Percentiles rank a stretch among this genome's conserved stretches.
Conservation (phyloP, 2,888 invertebrate genomes). For the Steinernema hermaphroditum region DNA sequence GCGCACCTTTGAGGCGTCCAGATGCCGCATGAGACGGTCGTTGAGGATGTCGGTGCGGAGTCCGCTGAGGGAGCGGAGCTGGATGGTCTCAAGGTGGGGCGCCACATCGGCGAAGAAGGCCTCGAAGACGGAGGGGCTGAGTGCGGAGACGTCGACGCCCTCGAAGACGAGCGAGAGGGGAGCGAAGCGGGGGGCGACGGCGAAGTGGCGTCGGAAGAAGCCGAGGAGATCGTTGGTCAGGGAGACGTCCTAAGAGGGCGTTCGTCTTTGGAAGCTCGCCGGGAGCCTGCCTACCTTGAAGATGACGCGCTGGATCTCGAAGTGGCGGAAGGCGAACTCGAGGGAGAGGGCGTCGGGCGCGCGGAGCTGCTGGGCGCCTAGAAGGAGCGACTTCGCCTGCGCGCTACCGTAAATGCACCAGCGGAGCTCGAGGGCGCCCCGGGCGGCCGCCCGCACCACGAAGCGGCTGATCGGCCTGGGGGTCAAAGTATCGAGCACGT, state of each 20-base stretch:
- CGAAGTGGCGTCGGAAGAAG: constrained; percentile 17
- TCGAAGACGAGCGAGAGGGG: constrained; percentile 4
- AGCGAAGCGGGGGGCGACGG: background rate
- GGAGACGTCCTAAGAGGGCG: background rate
- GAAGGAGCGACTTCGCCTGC: background rate
- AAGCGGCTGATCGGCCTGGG: background rate
- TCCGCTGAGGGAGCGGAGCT: constrained; percentile 10
- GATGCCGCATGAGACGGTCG: background rate
- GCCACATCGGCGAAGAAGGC: background rate
- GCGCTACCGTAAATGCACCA: constrained; percentile 15
- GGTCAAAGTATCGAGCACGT: background rate
- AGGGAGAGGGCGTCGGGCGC: background rate
- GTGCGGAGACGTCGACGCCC: constrained; percentile 17
- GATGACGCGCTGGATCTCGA: constrained; percentile 15
- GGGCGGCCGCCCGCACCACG: background rate
- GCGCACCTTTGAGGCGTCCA: background rate
- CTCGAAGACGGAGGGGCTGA: background rate
- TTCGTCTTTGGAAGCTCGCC: background rate
- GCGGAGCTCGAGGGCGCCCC: constrained; percentile 20
- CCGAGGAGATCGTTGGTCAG: background rate
- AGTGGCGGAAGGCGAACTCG: constrained; percentile 10
- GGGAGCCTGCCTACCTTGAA: background rate
- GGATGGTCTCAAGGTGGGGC: background rate
- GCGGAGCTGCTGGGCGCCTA: constrained; percentile 1
- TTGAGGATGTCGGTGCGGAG: background rate